Evolutionary conservation across 2,888 invertebrate species (phyloP), one percentile per base, ranked within the genome.

Genomic region (Agrilus mali): DNA sequence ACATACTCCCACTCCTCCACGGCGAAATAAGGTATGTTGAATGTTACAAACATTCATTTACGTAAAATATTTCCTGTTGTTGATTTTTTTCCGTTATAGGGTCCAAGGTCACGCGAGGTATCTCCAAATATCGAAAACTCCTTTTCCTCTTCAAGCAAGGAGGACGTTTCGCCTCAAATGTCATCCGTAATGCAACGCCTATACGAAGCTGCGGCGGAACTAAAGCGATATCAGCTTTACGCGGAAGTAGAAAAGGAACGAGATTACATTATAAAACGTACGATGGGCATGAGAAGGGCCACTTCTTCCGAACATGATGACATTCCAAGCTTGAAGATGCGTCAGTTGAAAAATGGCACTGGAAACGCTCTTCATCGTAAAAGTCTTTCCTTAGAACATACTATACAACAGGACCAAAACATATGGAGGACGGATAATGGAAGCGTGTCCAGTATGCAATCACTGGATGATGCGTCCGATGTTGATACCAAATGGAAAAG

Each of bases 361-460:
- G 46, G 46, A 10, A 52, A 75, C 42, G 78, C 74, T 57, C 61
- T 82, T 36, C 75, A 79, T 50, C 69, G 82, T 48, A 83, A 82
- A 59, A 81, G 82, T 60, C 63, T 84, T 37, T 84, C 83, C 7
- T 61, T 85, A 48, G 84, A 84, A 61, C 83, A 85, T 60, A 77
- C 76, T 5, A 63, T 67, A 35, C 68, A 69, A 49, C 70, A 71
- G 48, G 73, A 72, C 50, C 71, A 82, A 69, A 73, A 71, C 45
- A 87, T 90, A 56, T 90, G 90, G 90, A 83, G 81, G 53, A 79
- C 81, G 22, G 86, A 87, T 50, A 85, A 84, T 43, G 86, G 86
- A 46, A 90, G 89, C 60, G 76, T 86, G 46, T 84, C 86, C 0
- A 89, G 89, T 47, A 73, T 89, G 65, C 85, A 86, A 56, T 88